A percentile compares a stretch with the other conserved stretches of the same genome.
phyloP scores from a whole-genome alignment of 2,888 invertebrate genomes.

The Macrophya alboannulata region DNA sequence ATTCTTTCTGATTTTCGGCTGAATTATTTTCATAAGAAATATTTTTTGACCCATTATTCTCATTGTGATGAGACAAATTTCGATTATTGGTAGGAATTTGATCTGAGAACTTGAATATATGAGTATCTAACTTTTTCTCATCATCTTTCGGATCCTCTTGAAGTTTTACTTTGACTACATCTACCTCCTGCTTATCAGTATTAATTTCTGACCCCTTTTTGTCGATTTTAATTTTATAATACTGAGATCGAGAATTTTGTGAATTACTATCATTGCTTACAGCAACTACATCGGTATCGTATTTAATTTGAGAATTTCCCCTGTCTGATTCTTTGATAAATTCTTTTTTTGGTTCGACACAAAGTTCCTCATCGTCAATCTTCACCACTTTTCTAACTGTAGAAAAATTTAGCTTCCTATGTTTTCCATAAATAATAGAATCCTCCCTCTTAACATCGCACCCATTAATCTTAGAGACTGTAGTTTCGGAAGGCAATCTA shows the following conservation, averaged over 20 bases:
- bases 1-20: not conserved
- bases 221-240: not conserved
- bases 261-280: not conserved
- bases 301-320: not conserved
- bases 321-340: not conserved
- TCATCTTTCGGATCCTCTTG: not conserved
- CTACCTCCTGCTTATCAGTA: not conserved
- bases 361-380: slow-evolving; percentile 14
- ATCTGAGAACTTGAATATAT: not conserved
- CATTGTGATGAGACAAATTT: not conserved
- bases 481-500: slow-evolving; percentile 12
- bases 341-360: not conserved
- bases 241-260: not conserved
- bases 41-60: not conserved
- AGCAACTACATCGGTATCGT: slow-evolving; percentile 9
- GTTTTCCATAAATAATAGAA: not conserved
- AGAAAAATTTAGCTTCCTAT: slow-evolving; percentile 34
- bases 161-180: not conserved
- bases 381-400: slow-evolving; percentile 38
- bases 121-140: not conserved
- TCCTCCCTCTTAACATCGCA: not conserved
- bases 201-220: not conserved
- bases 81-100: not conserved
- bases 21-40: not conserved
- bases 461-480: not conserved